Base-by-base conservation (phyloP, 2,113 vertebrate genomes). In the Archilochus colubris region DNA sequence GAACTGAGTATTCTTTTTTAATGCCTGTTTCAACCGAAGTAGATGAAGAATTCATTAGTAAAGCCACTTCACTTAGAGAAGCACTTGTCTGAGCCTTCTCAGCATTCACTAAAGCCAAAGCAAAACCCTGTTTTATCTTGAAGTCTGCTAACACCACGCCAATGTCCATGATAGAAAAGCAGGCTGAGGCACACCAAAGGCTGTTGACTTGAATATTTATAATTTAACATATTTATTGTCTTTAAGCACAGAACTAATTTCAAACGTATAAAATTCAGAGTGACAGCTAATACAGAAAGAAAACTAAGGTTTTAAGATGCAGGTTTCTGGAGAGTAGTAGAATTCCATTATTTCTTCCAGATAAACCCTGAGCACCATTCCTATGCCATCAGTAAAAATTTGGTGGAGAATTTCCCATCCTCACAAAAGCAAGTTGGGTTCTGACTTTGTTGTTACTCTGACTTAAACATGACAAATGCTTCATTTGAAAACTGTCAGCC, bases 401-500 rank as follows among this genome's bases (percentile, higher is more conserved):
- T 0, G 1, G 14, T n/a, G 59, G 23, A 73, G 46, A 25, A 14
- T 55, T 68, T 55, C 21, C 21, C 57, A 13, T 40, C 86, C 57
- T 53, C 57, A 80, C 51, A 91, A 61, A 81, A 62, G 27, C 43
- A 70, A 88, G 57, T 2, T 43, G 38, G 24, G 24, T 69, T 80
- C 62, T 91, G 94, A 70, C 83, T 88, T 74, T 55, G 50, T 53
- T 74, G 68, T 88, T 93, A 91, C 79, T 95, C 36, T 91, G 74
- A 70, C 48, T 89, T 62, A 94, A 91, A 91, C 3, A 8, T 55
- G 86, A 84, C 72, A 95, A 83, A 64, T 74, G n/a, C 69, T 82
- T 95, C 68, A 77, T 92, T 66, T 88, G 88, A 86, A 85, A 94
- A 88, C 81, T 93, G 89, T 82, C 93, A 94, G 89, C 53, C 28